Evolutionary conservation across 2,888 invertebrate genomes (phyloP).

Genomic region (Rhamphomyia laevipes): DNA sequence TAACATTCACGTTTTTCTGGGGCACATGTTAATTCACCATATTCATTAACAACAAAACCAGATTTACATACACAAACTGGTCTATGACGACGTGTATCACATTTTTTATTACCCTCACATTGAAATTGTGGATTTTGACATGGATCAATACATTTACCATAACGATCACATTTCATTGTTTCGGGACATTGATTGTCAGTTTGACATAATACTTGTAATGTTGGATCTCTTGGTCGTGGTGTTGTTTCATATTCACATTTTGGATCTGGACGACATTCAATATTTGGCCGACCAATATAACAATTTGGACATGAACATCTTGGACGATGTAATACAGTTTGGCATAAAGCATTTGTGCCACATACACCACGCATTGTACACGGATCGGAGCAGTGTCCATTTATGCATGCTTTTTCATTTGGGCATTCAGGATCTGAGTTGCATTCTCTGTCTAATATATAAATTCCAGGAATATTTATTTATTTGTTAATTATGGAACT

Average conservation of each 20-base stretch:
- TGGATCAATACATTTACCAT: slow-evolving; percentile 69
- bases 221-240: slow-evolving; percentile 42
- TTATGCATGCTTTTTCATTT: slow-evolving; percentile 82
- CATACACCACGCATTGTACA: slow-evolving; percentile 81
- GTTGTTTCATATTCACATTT: slow-evolving; percentile 56
- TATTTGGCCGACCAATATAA: slow-evolving; percentile 70
- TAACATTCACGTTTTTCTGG: slow-evolving; percentile 71
- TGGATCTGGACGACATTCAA: slow-evolving; percentile 67
- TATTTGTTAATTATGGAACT: not conserved
- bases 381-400: slow-evolving; percentile 82
- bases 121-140: slow-evolving; percentile 55
- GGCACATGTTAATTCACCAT: slow-evolving; percentile 76
- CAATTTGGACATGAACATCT: slow-evolving; percentile 83
- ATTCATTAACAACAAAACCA: slow-evolving; percentile 78
- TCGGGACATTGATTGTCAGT: slow-evolving; percentile 61
- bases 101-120: slow-evolving; percentile 74
- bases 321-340: slow-evolving; percentile 70
- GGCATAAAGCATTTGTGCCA: slow-evolving; percentile 80
- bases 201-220: slow-evolving; percentile 48
- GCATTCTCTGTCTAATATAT: slow-evolving; percentile 72
- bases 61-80: slow-evolving; percentile 82
- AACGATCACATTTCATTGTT: slow-evolving; percentile 59
- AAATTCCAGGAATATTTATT: slow-evolving; percentile 9
- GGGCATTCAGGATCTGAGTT: slow-evolving; percentile 84
- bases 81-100: slow-evolving; percentile 74